Evolutionary conservation across 2,888 invertebrate genomes (phyloP), one percentile per base, ranked within the genome.

Genomic region (Melinaea menophilus): DNA sequence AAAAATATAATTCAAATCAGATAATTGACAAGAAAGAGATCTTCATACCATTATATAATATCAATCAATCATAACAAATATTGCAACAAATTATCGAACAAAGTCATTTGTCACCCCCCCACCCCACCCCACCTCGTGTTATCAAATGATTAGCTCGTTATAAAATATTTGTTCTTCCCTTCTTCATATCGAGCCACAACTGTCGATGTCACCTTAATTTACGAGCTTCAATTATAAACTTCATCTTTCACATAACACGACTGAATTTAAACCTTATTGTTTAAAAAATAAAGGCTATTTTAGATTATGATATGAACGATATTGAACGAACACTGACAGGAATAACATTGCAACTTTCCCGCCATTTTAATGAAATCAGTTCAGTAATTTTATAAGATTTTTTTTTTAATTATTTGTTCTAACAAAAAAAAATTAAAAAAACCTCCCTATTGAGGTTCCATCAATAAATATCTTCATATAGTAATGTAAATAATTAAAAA

Each of bases 181-280:
- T 68, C 71, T 69, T 64, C 72, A 72, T 81, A 79, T 67, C 71
- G 65, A 79, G 87, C 84, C 88, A 84, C 90, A 90, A 91, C 88
- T 91, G 91, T 87, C 89, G 89, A 84, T 91, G 91, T 91, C 91
- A 91, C 90, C 87, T 91, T 90, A 91, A 91, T 91, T 91, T 91
- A 91, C 90, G 88, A 80, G 85, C 83, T 84, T 85, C 90, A 91
- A 91, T 91, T 91, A 91, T 89, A 88, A 90, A 90, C 83, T 88
- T 86, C 78, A 84, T 84, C 77, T 75, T 75, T 67, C 57, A 69
- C 69, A 69, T 5, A 11, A 3, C 5, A 22, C 51, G 31, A 51
- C 9, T 12, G 33, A 62, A 62, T 62, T 45, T 58, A 31, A 55
- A 58, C 62, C 34, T 45, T 55, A 62, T 62, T n/a, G 5, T 11